Percentiles rank a stretch among this genome's conserved stretches.
These are phyloP conservation scores for Tupaia chinensis DNA, from an alignment of 2,113 vertebrate species.

Conservation along the genomic window DNA sequence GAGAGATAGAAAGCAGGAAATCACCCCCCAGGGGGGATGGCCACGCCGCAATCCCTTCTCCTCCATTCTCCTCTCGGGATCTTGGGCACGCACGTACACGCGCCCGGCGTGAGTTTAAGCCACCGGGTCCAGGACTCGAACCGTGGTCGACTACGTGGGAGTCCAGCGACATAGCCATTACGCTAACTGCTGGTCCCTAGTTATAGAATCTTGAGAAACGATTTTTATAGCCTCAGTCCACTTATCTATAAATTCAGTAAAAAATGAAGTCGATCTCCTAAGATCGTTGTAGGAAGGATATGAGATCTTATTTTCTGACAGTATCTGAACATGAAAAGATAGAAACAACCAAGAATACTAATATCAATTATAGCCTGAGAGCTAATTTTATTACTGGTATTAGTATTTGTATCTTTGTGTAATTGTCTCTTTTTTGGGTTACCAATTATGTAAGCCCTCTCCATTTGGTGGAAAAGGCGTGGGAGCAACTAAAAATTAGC, in stretches of 20 bases:
- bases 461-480: neutral
- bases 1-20: too few relatives aligned
- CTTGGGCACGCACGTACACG: too few relatives aligned
- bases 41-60: too few relatives aligned
- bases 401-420: neutral
- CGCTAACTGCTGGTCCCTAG: neutral
- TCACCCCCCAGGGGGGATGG: too few relatives aligned
- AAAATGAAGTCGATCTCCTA: neutral
- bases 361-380: neutral
- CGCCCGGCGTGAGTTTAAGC: too few relatives aligned
- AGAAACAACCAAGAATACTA: neutral
- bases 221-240: neutral
- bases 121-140: too few relatives aligned
- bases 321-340: neutral
- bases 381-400: neutral
- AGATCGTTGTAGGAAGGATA: neutral
- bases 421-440: neutral
- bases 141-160: too few relatives aligned
- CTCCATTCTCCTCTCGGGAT: too few relatives aligned
- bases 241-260: neutral
- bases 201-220: neutral
- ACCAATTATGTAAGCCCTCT: slow-evolving; percentile 38
- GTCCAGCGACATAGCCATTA: too few relatives aligned
- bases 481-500: neutral
- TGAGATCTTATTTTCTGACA: neutral